These are phyloP conservation scores for Sceloporus tristichus DNA, from an alignment of 2,113 vertebrate genomes.

Conservation along the genomic window DNA sequence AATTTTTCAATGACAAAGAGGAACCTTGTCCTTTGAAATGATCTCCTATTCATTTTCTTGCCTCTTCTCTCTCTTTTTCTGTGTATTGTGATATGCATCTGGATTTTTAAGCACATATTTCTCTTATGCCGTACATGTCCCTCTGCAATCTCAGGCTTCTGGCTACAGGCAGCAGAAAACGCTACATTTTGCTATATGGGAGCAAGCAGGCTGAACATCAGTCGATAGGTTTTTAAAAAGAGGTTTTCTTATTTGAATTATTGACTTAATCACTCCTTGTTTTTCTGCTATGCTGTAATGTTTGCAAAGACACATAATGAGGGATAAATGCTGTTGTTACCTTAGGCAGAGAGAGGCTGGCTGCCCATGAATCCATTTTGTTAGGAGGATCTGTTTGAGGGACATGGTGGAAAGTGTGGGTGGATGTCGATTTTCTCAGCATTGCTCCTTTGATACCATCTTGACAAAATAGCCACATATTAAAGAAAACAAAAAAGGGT, in stretches of 20 bases:
- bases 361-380: conserved; percentile 35
- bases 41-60: conserved; percentile 39
- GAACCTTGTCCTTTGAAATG: conserved; percentile 48
- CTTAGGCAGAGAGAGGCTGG: neutral
- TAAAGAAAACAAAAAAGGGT: conserved; percentile 53
- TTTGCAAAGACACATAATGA: conserved; percentile 31
- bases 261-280: conserved; percentile 40
- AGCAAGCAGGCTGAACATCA: neutral
- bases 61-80: neutral
- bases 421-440: conserved; percentile 28
- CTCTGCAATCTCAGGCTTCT: neutral
- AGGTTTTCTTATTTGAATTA: conserved; percentile 36
- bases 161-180: neutral
- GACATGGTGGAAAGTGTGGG: neutral
- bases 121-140: no score
- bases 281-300: conserved; percentile 17
- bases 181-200: neutral
- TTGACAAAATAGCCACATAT: conserved; percentile 45
- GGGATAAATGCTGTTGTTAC: conserved; percentile 40
- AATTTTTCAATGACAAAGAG: conserved; percentile 51
- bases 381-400: conserved; percentile 21
- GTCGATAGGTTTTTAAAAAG: neutral
- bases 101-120: neutral
- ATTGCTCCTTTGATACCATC: conserved; percentile 35
- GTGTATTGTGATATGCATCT: neutral